phyloP scores from a whole-genome alignment of 2,797 vertebrate genomes.

The Cirrhinus mrigala region DNA sequence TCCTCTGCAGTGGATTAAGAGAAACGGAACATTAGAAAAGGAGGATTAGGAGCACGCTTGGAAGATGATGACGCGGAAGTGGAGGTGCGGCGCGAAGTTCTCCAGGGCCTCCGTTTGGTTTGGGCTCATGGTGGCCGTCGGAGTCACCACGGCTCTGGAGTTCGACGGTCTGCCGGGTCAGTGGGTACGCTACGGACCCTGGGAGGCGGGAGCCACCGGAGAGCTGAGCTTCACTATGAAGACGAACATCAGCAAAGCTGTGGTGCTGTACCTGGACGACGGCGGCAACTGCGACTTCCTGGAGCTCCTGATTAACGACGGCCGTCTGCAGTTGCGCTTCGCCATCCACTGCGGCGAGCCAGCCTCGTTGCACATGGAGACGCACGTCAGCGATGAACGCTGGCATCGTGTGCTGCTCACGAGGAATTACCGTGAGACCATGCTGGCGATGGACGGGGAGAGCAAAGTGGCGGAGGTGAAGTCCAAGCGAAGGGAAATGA shows the following conservation, averaged over 20 bases:
- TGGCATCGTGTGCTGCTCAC: slow-evolving; percentile 90
- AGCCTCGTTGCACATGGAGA: slow-evolving; percentile 85
- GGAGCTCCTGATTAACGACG: slow-evolving; percentile 88
- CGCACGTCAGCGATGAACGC: slow-evolving; percentile 83
- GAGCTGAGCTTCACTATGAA: slow-evolving; percentile 92
- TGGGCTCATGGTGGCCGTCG: slow-evolving; percentile 68
- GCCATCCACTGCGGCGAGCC: slow-evolving; percentile 93
- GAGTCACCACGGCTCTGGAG: slow-evolving; percentile 78
- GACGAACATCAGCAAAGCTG: slow-evolving; percentile 87
- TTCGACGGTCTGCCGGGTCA: slow-evolving; percentile 92
- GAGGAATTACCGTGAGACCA: slow-evolving; percentile 84
- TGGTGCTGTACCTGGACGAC: slow-evolving; percentile 93
- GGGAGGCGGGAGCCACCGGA: slow-evolving; percentile 83
- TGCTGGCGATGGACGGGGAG: slow-evolving; percentile 88
- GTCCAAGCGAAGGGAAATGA: slow-evolving; percentile 92
- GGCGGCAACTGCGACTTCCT: slow-evolving; percentile 96
- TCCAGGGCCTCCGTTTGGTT: slow-evolving; percentile 68
- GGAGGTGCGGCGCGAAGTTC: slow-evolving; percentile 64
- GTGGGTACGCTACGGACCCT: slow-evolving; percentile 93
- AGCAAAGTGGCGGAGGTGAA: slow-evolving; percentile 85
- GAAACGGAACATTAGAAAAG: slow-evolving; percentile 62
- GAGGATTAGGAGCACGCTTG: slow-evolving; percentile 58
- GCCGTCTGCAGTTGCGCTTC: slow-evolving; percentile 89
- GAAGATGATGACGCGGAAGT: slow-evolving; percentile 72
- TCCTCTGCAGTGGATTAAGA: slow-evolving; percentile 66